phyloP scores from a whole-genome alignment of 2,113 vertebrate genomes.

The Chroicocephalus ridibundus region DNA sequence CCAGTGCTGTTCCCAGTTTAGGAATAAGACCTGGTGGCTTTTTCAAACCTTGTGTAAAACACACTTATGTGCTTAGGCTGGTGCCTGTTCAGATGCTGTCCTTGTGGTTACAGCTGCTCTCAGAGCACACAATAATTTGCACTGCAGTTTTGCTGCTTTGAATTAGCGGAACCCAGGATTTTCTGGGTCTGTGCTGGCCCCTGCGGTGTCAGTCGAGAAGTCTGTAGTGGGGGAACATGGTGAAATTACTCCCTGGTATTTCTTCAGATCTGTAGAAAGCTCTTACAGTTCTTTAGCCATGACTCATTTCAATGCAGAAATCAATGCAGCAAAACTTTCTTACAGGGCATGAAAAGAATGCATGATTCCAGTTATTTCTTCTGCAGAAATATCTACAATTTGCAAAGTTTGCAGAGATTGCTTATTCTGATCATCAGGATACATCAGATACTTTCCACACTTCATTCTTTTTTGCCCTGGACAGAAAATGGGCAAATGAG shows the following conservation, averaged over 20 bases:
- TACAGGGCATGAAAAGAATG: not conserved
- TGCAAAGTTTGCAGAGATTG: not conserved
- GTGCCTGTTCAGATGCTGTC: not conserved
- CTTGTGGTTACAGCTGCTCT: not conserved
- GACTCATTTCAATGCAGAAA: not conserved
- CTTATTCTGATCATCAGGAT: not conserved
- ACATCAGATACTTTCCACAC: not conserved
- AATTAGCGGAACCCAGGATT: not conserved
- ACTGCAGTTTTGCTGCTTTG: not conserved
- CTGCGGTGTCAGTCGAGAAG: not conserved
- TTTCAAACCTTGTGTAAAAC: not conserved
- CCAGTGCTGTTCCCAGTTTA: not conserved
- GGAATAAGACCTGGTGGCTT: not conserved
- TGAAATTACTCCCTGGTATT: not conserved
- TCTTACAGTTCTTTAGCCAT: not conserved
- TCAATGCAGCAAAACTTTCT: not conserved
- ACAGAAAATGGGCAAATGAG: not conserved
- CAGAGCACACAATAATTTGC: accelerated
- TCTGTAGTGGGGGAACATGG: accelerated
- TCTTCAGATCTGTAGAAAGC: not conserved
- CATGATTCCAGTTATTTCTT: not conserved
- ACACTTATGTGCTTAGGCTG: not conserved
- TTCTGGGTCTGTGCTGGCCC: not conserved
- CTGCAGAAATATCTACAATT: not conserved
- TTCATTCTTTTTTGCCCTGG: not conserved